Evolutionary conservation across 53 echinoderm and acorn worm species (phyloP), one percentile per base, ranked within the genome.

Genomic region (Zoroaster sp.): DNA sequence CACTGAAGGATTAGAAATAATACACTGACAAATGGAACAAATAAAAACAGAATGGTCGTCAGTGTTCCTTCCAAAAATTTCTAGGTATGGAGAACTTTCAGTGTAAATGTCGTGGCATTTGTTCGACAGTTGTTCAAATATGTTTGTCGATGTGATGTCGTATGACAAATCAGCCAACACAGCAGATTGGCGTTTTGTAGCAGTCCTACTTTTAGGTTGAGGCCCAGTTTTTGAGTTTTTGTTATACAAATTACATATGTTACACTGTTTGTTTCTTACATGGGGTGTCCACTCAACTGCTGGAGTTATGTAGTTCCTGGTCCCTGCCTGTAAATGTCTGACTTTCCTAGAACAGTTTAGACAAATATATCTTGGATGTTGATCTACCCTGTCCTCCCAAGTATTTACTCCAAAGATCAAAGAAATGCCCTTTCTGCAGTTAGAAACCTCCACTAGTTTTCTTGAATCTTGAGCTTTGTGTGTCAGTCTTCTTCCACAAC

Each of bases 241-340:
- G 47, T 44, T 9, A 13, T 75, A 75, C 14, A 75, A 23, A 31
- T 75, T 23, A 33, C 75, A 75, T 3, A 76, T 75, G 7, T 30
- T 35, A 76, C 76, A 76, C 34, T 15, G 47, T 32, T 46, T 51
- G 5, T 49, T 76, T 76, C 76, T 76, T 5, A 51, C 52, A 76
- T 76, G 76, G 11, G 52, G 47, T 30, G 76, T 76, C 76, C 76
- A 76, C n/a, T n/a, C n/a, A n/a, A n/a, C n/a, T n/a, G n/a, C n/a
- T n/a, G n/a, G n/a, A n/a, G n/a, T n/a, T n/a, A n/a, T n/a, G n/a
- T n/a, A n/a, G n/a, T n/a, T n/a, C n/a, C n/a, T n/a, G n/a, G n/a
- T n/a, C n/a, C n/a, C n/a, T n/a, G n/a, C n/a, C n/a, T n/a, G n/a
- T n/a, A n/a, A n/a, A n/a, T n/a, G n/a, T n/a, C n/a, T n/a, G n/a